These are phyloP conservation scores for Pseudocheirus occidentalis DNA, from an alignment of 2,797 vertebrate genomes.

Conservation along the genomic window DNA sequence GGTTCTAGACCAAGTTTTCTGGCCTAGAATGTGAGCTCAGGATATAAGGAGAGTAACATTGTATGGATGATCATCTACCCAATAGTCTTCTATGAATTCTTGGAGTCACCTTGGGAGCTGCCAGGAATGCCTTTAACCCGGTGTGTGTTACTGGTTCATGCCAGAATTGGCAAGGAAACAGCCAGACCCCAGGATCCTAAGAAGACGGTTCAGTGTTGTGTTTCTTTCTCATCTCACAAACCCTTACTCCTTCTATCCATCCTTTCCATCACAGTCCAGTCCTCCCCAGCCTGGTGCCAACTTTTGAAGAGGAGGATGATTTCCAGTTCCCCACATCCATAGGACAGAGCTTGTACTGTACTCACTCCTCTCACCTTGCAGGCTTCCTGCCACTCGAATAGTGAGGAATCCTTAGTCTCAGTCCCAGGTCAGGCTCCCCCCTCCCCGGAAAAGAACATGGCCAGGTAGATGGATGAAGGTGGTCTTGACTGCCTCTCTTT, in stretches of 20 bases:
- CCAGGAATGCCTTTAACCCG: background rate
- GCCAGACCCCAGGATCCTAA: background rate
- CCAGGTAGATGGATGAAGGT: background rate
- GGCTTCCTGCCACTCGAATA: background rate
- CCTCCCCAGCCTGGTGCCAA: background rate
- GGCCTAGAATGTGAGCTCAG: background rate
- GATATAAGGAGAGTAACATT: background rate
- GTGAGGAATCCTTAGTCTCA: background rate
- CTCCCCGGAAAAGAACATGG: background rate
- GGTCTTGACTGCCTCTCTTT: background rate
- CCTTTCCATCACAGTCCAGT: background rate
- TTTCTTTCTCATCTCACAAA: background rate
- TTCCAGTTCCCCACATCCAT: background rate
- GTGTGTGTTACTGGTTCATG: background rate
- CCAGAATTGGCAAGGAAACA: background rate
- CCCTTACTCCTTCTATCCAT: background rate
- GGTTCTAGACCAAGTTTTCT: background rate
- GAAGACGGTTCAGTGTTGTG: background rate
- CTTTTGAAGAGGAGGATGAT: background rate
- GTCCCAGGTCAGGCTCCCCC: background rate
- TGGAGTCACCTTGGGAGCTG: background rate
- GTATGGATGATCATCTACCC: background rate
- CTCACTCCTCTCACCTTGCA: background rate
- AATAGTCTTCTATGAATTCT: background rate
- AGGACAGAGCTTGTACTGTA: background rate